These are phyloP conservation scores for Polyergus mexicanus DNA, from an alignment of 1,140 invertebrate genomes.

Conservation along the genomic window DNA sequence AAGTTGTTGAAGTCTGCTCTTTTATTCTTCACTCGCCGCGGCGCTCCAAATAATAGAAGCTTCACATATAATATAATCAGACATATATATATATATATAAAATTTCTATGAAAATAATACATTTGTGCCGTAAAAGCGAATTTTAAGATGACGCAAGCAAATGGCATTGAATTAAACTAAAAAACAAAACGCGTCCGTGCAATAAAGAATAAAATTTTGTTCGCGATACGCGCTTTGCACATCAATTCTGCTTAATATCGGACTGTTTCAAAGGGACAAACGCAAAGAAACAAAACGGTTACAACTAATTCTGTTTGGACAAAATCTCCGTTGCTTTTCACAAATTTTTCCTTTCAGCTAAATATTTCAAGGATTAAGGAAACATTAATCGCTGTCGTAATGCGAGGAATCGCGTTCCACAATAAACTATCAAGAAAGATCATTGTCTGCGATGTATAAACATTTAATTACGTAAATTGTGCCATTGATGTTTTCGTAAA, in stretches of 20 bases:
- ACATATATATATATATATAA: too few relatives aligned
- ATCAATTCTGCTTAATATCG: neutral
- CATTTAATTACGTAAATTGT: constrained; percentile 25
- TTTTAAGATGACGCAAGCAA: constrained; percentile 21
- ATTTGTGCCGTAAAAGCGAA: constrained; percentile 11
- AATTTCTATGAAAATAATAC: neutral
- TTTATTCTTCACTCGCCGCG: neutral
- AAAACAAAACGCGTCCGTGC: constrained; percentile 15
- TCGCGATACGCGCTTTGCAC: neutral
- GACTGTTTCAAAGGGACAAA: constrained; percentile 23
- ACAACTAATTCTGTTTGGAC: constrained; percentile 40
- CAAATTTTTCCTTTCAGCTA: constrained; percentile 23
- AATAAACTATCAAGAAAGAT: constrained; percentile 34
- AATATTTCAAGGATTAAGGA: constrained; percentile 44
- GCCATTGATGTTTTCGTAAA: neutral
- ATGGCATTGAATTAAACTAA: neutral
- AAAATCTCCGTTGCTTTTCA: constrained; percentile 5
- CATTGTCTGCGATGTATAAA: constrained; percentile 1
- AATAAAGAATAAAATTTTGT: constrained; percentile 34
- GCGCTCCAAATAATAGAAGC: neutral
- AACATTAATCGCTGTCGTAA: constrained; percentile 59
- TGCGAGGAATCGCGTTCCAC: constrained; percentile 50
- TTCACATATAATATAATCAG: neutral
- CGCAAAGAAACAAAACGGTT: constrained; percentile 27
- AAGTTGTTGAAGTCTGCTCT: neutral